Base-by-base conservation (phyloP, 2,888 invertebrate species). In the Harmothoe impar region DNA sequence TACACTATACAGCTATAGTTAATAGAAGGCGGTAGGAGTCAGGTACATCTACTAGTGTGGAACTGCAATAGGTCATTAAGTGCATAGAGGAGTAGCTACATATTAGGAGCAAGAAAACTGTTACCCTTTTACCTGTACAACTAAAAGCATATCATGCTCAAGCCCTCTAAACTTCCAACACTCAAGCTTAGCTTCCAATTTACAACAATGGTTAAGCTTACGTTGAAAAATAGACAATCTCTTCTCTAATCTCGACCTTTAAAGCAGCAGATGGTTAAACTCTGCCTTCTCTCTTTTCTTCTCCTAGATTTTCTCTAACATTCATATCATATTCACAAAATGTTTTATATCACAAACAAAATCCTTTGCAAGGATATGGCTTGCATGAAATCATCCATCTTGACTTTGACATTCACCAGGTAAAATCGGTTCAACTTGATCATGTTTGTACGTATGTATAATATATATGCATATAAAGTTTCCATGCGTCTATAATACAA, bases 191-290 rank as follows among this genome's bases (percentile, higher is more conserved):
- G 43, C n/a, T 35, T 31, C 31, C 77, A 81, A 35, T 81, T 81
- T 81, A 81, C 81, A 81, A 35, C 20, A 43, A 5, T 20, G 43
- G 43, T 81, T 35, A 43, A 31, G 77, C 25, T 77, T 15, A 35
- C 43, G 81, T n/a, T 81, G 20, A 81, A 81, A 81, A 81, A 81
- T 81, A 81, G 81, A 81, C 81, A 81, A 81, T 81, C 81, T 81
- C 81, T 81, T 17, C 17, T 43, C 81, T 35, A 81, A 81, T 81
- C 81, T 81, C 81, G 81, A 81, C 81, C 81, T n/a, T 31, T 31
- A 29, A 15, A 29, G 43, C 81, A 81, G 35, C 81, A 43, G 43
- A 10, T 43, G 43, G 43, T 43, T 43, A 43, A 10, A 43, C 43
- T 43, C 43, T 43, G 43, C 43, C 35, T 7, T 17, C 20, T 23